These are phyloP conservation scores for Numida meleagris DNA, from an alignment of 2,113 vertebrate genomes.

Conservation along the genomic window DNA sequence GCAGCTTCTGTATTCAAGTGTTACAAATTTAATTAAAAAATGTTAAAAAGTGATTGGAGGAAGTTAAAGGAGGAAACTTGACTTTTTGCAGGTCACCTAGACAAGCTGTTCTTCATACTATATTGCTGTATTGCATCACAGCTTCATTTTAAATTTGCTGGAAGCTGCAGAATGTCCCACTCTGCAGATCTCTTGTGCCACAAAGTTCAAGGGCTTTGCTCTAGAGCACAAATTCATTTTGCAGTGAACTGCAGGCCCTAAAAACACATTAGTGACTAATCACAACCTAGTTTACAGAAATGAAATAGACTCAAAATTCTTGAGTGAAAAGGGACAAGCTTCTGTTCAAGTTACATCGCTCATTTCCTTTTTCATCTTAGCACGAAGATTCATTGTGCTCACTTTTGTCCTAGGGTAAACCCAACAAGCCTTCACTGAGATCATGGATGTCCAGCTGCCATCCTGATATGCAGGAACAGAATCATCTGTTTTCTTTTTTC, in stretches of 20 bases:
- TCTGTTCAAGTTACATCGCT: background rate
- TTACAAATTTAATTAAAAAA: background rate
- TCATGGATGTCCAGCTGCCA: background rate
- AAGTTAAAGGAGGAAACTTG: background rate
- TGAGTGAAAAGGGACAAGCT: background rate
- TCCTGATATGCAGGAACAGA: background rate
- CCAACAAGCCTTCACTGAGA: background rate
- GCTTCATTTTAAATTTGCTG: background rate
- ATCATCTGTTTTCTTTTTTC: background rate
- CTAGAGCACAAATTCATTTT: background rate
- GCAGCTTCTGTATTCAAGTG: background rate
- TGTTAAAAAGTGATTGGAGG: background rate
- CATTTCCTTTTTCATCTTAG: background rate
- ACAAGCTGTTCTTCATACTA: background rate
- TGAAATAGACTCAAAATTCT: background rate
- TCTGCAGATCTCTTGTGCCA: background rate
- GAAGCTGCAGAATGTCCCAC: background rate
- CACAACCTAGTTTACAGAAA: background rate
- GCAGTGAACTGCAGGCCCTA: background rate
- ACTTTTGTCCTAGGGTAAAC: background rate
- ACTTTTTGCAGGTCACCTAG: background rate
- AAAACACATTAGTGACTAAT: background rate
- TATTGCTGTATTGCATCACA: background rate
- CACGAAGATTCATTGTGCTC: background rate
- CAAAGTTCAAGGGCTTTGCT: background rate